Percentiles rank a stretch among this genome's conserved stretches.
Evolutionary conservation across 2,797 vertebrate genomes (phyloP).

Genomic region (Tragopan temminckii): DNA sequence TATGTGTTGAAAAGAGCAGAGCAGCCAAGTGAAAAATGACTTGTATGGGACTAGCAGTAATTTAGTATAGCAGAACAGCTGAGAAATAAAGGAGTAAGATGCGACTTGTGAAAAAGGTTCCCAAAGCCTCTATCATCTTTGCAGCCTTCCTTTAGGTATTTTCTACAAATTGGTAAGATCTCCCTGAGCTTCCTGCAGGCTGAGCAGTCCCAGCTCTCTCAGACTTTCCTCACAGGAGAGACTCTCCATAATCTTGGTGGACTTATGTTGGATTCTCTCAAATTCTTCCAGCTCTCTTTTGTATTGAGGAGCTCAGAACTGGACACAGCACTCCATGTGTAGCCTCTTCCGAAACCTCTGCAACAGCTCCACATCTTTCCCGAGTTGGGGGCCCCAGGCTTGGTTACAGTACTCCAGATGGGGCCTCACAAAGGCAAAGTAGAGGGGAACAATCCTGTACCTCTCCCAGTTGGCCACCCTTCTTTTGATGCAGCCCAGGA

Average conservation of each 20-base stretch:
- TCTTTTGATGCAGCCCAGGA: neutral
- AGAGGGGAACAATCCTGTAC: neutral
- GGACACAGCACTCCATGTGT: no score
- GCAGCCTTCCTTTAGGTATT: neutral
- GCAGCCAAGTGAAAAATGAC: neutral
- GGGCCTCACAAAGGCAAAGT: fast-evolving
- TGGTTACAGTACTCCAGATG: neutral
- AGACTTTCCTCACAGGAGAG: neutral
- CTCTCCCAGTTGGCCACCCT: neutral
- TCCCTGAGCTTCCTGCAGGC: neutral
- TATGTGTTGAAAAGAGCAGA: neutral
- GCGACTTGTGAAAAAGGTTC: neutral
- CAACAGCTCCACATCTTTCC: neutral
- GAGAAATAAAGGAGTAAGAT: neutral
- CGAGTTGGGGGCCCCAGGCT: neutral
- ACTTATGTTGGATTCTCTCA: no score
- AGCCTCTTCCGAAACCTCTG: neutral
- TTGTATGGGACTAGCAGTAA: neutral
- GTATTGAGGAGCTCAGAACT: no score
- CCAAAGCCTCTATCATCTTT: neutral
- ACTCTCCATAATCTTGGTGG: neutral
- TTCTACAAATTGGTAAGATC: neutral
- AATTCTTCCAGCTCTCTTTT: no score
- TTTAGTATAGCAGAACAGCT: neutral
- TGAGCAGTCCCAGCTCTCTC: neutral